These are phyloP conservation scores for Spea multiplicata DNA, from an alignment of 2,113 vertebrate genomes.

Conservation along the genomic window DNA sequence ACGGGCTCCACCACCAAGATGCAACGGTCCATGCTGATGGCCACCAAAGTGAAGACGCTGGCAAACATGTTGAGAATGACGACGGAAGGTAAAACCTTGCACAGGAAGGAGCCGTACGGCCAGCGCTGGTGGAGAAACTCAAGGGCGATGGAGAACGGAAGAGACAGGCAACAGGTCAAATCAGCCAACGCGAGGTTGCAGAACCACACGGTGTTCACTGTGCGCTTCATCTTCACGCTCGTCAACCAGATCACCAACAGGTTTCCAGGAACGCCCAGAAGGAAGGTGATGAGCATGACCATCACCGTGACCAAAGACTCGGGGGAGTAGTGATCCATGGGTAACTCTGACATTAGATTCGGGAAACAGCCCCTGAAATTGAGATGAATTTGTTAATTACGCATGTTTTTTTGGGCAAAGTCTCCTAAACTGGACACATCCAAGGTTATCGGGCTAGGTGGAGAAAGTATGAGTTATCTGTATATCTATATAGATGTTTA, in stretches of 20 bases:
- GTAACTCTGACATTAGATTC: neutral
- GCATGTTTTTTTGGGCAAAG: neutral
- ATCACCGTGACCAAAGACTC: constrained; percentile 51
- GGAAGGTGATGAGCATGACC: constrained; percentile 60
- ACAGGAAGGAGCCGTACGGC: constrained; percentile 69
- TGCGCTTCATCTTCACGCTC: constrained; percentile 70
- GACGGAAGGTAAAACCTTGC: constrained; percentile 69
- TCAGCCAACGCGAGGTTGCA: constrained; percentile 76
- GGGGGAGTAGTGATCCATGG: neutral
- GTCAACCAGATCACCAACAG: constrained; percentile 75
- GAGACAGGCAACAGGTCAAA: constrained; percentile 69
- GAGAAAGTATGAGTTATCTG: too few relatives aligned
- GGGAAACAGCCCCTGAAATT: neutral
- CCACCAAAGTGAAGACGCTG: constrained; percentile 69
- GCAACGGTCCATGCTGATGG: constrained; percentile 74
- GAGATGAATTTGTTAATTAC: neutral
- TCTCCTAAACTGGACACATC: too few relatives aligned
- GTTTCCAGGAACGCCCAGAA: constrained; percentile 71
- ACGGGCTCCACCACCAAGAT: constrained; percentile 69
- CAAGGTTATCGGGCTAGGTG: too few relatives aligned
- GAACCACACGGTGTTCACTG: constrained; percentile 74
- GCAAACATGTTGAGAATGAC: constrained; percentile 78
- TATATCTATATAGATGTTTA: too few relatives aligned
- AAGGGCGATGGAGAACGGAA: constrained; percentile 69
- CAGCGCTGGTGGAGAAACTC: constrained; percentile 61